A percentile compares a stretch with the other conserved stretches of the same genome.
phyloP scores from a whole-genome alignment of 2,888 invertebrate genomes.

The Lasioglossum calceatum region DNA sequence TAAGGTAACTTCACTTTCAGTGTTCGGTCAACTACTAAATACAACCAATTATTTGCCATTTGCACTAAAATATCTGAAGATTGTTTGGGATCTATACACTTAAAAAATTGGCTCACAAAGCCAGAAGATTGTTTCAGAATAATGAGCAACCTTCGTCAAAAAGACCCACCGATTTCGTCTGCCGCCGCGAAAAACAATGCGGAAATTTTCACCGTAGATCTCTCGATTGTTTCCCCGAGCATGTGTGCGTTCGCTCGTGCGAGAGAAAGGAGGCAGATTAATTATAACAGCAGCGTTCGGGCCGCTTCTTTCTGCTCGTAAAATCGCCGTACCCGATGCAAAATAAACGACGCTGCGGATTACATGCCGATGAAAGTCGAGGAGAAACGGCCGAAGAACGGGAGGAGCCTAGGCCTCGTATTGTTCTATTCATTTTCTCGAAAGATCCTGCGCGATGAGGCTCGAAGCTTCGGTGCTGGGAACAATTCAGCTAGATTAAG shows the following conservation, averaged over 20 bases:
- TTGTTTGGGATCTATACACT: background rate
- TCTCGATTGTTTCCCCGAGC: constrained; percentile 30
- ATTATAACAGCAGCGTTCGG: constrained; percentile 26
- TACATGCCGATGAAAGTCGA: constrained; percentile 43
- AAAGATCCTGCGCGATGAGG: background rate
- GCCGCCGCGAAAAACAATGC: constrained; percentile 25
- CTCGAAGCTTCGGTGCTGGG: background rate
- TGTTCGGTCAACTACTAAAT: background rate
- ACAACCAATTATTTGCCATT: background rate
- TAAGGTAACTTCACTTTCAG: background rate
- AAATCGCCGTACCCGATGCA: constrained; percentile 20
- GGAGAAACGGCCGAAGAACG: constrained; percentile 26
- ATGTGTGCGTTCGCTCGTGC: background rate
- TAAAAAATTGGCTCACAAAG: background rate
- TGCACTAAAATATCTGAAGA: background rate
- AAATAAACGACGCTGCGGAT: constrained; percentile 33
- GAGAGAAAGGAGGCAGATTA: constrained; percentile 47
- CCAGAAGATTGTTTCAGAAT: background rate
- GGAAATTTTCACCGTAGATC: constrained; percentile 34
- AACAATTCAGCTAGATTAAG: background rate
- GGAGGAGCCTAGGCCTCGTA: background rate
- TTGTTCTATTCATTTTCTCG: constrained; percentile 9
- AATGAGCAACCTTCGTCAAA: background rate
- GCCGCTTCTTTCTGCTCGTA: constrained; percentile 31
- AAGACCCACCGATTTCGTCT: background rate